Evolutionary conservation across 2,113 vertebrate genomes (phyloP).

Genomic region (Microtus oregoni): DNA sequence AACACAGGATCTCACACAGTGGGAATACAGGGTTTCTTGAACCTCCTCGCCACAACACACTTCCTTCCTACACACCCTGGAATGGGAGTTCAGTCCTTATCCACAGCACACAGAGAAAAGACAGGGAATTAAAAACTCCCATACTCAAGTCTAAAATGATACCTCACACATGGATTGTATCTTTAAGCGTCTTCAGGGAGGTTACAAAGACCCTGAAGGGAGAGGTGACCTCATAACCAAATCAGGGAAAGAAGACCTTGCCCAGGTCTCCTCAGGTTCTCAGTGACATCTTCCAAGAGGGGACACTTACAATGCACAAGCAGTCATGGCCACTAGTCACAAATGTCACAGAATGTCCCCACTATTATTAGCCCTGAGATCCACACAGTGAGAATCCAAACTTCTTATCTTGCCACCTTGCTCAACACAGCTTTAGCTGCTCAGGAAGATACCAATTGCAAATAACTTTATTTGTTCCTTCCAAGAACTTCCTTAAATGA

Average conservation of each 20-base stretch:
- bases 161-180: not conserved
- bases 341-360: not conserved
- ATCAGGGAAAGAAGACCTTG: not conserved
- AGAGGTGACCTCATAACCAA: not conserved
- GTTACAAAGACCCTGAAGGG: not conserved
- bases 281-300: not conserved
- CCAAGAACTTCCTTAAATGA: not conserved
- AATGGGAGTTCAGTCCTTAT: not conserved
- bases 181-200: not conserved
- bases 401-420: not conserved
- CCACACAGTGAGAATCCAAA: not conserved
- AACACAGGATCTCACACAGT: no score
- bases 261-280: not conserved
- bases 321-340: not conserved
- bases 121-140: not conserved
- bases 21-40: fast-evolving
- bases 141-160: not conserved
- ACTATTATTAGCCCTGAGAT: not conserved
- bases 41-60: fast-evolving
- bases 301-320: not conserved
- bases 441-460: not conserved
- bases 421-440: not conserved
- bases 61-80: no score
- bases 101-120: not conserved
- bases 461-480: not conserved